phyloP scores from a whole-genome alignment of 2,888 invertebrate genomes.

The Conchocele bisecta region DNA sequence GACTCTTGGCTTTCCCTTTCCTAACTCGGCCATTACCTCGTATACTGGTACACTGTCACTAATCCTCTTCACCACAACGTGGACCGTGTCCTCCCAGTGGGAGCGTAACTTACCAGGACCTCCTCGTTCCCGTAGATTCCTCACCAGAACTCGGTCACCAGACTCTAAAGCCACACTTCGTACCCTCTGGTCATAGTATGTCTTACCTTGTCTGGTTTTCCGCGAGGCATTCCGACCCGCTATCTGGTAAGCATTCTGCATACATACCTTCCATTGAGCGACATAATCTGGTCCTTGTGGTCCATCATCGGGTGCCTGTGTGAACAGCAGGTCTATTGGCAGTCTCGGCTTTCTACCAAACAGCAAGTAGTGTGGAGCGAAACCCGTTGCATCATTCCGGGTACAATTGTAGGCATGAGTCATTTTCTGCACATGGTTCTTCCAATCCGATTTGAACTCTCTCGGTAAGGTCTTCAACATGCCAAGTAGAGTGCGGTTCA shows the following conservation, averaged over 20 bases:
- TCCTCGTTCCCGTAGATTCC: background rate
- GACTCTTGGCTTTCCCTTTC: background rate
- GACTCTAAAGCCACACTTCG: background rate
- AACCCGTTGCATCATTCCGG: constrained; percentile 12
- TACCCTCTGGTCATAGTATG: background rate
- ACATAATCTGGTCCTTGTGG: background rate
- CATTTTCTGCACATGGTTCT: constrained; percentile 15
- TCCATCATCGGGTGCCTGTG: background rate
- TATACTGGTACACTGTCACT: constrained; percentile 2
- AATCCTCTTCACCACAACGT: background rate
- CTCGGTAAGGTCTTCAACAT: constrained; percentile 29
- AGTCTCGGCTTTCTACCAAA: constrained; percentile 12
- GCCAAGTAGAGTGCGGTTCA: constrained; percentile 22
- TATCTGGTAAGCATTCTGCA: constrained; percentile 15
- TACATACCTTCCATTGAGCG: constrained; percentile 9
- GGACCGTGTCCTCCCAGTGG: constrained; percentile 6
- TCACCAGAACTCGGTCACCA: background rate
- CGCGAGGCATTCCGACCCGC: constrained; percentile 1
- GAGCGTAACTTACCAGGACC: background rate
- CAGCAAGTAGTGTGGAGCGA: constrained; percentile 15
- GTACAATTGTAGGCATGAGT: constrained; percentile 35
- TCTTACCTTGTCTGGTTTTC: background rate
- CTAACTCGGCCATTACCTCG: constrained; percentile 7
- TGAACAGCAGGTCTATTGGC: constrained; percentile 28
- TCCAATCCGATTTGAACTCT: constrained; percentile 28